These are phyloP conservation scores for Morpho helenor DNA, from an alignment of 2,888 invertebrate genomes.

Conservation along the genomic window DNA sequence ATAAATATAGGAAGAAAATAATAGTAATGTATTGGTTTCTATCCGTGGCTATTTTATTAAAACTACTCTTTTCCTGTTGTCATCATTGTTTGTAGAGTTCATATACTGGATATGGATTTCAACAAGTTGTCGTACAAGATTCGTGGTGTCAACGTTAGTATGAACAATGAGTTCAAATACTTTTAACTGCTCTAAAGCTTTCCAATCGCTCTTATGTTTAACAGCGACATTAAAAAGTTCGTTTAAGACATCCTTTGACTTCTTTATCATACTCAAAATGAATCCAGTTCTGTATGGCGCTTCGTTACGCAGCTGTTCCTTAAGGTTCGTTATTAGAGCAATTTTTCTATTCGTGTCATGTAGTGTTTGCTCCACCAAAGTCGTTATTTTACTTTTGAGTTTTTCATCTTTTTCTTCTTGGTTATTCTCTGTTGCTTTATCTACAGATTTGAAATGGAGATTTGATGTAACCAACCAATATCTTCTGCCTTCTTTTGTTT, in stretches of 20 bases:
- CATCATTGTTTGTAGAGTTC: conserved; percentile 34
- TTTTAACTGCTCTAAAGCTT: conserved; percentile 59
- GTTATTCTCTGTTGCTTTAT: conserved; percentile 9
- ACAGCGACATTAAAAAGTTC: conserved; percentile 64
- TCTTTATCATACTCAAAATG: conserved; percentile 57
- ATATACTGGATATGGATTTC: conserved; percentile 50
- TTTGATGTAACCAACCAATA: conserved; percentile 24
- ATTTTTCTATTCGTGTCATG: conserved; percentile 51
- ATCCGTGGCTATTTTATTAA: conserved; percentile 30
- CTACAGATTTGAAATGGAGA: conserved; percentile 6
- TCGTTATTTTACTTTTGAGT: conserved; percentile 52
- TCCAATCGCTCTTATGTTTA: conserved; percentile 59
- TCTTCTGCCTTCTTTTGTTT: conserved; percentile 23
- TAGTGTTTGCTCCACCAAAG: conserved; percentile 53
- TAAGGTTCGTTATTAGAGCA: conserved; percentile 39
- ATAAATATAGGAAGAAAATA: too few species aligned
- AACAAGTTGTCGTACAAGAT: conserved; percentile 54
- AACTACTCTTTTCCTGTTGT: conserved; percentile 38
- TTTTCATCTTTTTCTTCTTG: conserved; percentile 45
- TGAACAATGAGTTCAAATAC: conserved; percentile 63
- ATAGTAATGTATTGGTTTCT: too few species aligned
- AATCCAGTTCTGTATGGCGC: conserved; percentile 55
- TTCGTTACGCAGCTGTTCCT: conserved; percentile 35
- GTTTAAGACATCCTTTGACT: conserved; percentile 51
- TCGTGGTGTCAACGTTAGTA: conserved; percentile 61